Base-by-base conservation (phyloP, 2,888 invertebrate species). In the Lithodes maja region DNA sequence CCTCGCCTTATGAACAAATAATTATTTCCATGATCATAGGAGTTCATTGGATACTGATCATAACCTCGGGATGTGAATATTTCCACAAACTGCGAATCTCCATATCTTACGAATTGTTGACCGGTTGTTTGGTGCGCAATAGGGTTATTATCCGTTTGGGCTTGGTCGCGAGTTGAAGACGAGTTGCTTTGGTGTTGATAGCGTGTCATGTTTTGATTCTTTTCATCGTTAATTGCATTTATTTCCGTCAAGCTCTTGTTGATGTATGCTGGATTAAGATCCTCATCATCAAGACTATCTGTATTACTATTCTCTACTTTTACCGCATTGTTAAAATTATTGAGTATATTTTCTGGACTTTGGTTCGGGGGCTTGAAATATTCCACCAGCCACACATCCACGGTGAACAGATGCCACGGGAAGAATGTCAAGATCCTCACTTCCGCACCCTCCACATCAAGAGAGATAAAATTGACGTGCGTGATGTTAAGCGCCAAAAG, bases 401-500 rank as follows among this genome's bases (percentile, higher is more conserved):
- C 75, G 2, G 77, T 61, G 17, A 85, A 53, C 15, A 49, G 33
- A 2, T 49, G 12, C 85, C 85, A 85, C 33, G 85, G 85, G 50
- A 85, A 85, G 68, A 78, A 2, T 49, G 9, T 2, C 5, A 85
- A 75, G 49, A 85, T 78, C n/a, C 12, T 50, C 50, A 12, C 49
- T 53, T 85, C 85, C 0, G 85, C 61, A 1, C 83, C 83, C 75
- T 84, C 75, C 53, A 84, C 75, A n/a, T 84, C 83, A 17, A 84
- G 75, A 2, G 83, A 84, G 53, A 84, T 49, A n/a, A 84, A 54
- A 12, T 84, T n/a, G 52, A 84, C 54, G 55, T 74, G 33, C 50
- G 83, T 54, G 7, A 50, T n/a, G 53, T 84, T 84, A 12, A 84
- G 83, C 1, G 83, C 83, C 17, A 74, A 49, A n/a, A 84, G 83